Conservation (phyloP, 2,888 invertebrate genomes). For the Papilio demoleus region DNA sequence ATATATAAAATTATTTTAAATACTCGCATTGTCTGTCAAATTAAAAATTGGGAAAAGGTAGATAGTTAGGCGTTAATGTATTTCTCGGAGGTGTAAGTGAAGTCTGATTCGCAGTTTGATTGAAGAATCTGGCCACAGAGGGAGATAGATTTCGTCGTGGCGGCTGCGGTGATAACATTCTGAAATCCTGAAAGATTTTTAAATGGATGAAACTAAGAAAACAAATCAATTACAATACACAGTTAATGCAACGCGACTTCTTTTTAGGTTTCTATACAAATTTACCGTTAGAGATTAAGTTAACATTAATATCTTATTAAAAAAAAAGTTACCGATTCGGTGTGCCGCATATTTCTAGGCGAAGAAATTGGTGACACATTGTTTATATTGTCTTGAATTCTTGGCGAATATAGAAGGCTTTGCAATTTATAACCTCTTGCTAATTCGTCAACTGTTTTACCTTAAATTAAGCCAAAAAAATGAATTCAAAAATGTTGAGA, state of each 20-base stretch:
- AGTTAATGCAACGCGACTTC: not conserved
- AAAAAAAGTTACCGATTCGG: conserved; percentile 23
- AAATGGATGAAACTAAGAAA: not conserved
- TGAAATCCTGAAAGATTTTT: conserved; percentile 24
- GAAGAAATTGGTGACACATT: conserved; percentile 45
- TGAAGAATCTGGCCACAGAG: conserved; percentile 75
- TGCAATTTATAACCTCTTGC: conserved; percentile 73
- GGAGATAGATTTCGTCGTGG: conserved; percentile 56
- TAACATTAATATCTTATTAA: too few species aligned
- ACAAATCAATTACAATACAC: not conserved
- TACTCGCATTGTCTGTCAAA: not conserved
- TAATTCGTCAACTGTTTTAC: conserved; percentile 73
- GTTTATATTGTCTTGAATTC: conserved; percentile 43
- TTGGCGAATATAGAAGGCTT: conserved; percentile 55
- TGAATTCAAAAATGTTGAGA: not conserved
- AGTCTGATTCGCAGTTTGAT: conserved; percentile 67
- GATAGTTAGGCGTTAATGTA: conserved; percentile 45
- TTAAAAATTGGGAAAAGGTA: conserved; percentile 49
- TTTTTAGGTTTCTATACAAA: not conserved
- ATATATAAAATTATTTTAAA: not conserved
- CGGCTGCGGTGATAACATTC: conserved; percentile 31
- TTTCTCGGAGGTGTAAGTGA: conserved; percentile 60
- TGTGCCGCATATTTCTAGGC: conserved; percentile 49
- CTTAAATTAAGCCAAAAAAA: conserved; percentile 51
- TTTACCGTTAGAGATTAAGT: too few species aligned